Base-by-base conservation (phyloP, 2,888 invertebrate species). In the Oligia strigilis region DNA sequence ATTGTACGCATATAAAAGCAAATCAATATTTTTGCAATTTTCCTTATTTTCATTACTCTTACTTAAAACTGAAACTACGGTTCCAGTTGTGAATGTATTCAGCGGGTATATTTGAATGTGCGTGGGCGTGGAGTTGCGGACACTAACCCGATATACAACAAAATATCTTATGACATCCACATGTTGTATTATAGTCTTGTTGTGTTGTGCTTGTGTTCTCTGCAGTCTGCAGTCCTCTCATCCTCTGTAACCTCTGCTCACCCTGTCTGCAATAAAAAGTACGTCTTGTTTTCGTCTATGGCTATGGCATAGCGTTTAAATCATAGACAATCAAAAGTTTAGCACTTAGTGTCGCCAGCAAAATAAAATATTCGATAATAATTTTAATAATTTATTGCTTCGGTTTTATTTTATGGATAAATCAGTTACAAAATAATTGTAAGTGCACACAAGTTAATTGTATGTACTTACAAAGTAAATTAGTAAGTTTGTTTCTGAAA, bases 241-340 rank as follows among this genome's bases (percentile, higher is more conserved):
- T n/a, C 11, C 58, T 11, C n/a, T 60, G 58, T n/a, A 60, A 60
- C 19, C 19, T 76, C 77, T 83, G 60, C 77, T 76, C 36, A 76
- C n/a, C 80, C 67, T 14, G 8, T 29, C 36, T 23, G 6, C 43
- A 80, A 36, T 43, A 82, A 65, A 80, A 43, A 55, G 49, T 8
- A 17, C 8, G 9, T 29, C 17, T 4, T 17, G 17, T 40, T 81
- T 29, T 83, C n/a, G 58, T 77, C 69, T 65, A 36, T 36, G 4
- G 2, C 36, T 36, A 65, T 65, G n/a, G 49, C 36, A 4, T 52
- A 52, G 29, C 19, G 0, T 23, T 52, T 19, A 60, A 62, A 77
- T 19, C 17, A 71, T 83, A 55, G 66, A 77, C 23, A 60, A 36
- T 23, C 14, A 19, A 4, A 60, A 60, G 14, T 77, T 71, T 72